Evolutionary conservation across 2,888 invertebrate genomes (phyloP).

Genomic region (Agriotes lineatus): DNA sequence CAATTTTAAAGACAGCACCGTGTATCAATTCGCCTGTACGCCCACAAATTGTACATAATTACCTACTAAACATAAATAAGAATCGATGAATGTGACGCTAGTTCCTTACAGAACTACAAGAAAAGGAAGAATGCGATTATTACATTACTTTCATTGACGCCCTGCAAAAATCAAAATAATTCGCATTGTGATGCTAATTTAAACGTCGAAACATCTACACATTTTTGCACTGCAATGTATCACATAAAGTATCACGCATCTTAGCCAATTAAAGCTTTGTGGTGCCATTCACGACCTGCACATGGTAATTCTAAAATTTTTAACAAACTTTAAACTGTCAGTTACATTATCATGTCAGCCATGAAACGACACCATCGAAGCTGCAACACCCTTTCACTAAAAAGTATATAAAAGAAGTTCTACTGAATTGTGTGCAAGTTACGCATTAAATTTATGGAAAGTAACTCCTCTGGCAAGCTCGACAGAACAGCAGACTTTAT

Average conservation of each 20-base stretch:
- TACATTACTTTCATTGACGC: conserved; percentile 9
- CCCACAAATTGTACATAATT: too few relatives aligned
- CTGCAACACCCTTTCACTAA: background rate
- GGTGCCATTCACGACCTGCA: conserved; percentile 20
- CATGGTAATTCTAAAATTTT: too few relatives aligned
- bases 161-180: background rate
- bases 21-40: too few relatives aligned
- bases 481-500: background rate
- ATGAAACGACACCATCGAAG: background rate
- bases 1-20: too few relatives aligned
- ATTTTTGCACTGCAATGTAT: conserved; percentile 23
- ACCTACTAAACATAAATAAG: too few relatives aligned
- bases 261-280: conserved; percentile 24
- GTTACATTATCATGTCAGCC: too few relatives aligned
- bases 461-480: background rate
- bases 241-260: conserved; percentile 32
- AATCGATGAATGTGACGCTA: too few relatives aligned
- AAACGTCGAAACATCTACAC: background rate
- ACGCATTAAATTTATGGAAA: too few relatives aligned
- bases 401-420: conserved; percentile 1
- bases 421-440: conserved; percentile 22
- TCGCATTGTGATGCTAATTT: background rate
- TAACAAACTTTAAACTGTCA: too few relatives aligned
- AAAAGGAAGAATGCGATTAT: conserved; percentile 8
- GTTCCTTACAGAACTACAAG: background rate